A percentile compares a stretch with the other conserved stretches of the same genome.
Conservation (phyloP, 2,113 vertebrate genomes). For the Bombycilla garrulus region DNA sequence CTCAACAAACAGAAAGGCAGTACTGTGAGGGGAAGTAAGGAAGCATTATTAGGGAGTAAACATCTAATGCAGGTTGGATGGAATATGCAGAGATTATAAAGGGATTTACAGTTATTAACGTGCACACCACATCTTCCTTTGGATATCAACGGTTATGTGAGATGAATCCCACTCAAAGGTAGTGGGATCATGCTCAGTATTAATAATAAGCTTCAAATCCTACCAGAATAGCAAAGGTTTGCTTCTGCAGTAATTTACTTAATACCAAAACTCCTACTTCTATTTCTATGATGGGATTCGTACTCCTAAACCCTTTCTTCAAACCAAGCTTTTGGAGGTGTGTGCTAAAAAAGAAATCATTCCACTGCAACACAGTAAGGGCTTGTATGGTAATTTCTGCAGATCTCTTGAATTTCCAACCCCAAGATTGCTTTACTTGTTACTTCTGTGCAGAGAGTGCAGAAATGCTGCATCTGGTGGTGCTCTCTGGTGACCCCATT, state of each 20-base stretch:
- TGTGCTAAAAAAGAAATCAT: neutral
- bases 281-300: neutral
- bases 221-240: neutral
- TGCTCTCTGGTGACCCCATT: neutral
- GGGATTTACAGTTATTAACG: neutral
- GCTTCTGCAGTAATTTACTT: neutral
- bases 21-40: neutral
- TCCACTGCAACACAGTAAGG: neutral
- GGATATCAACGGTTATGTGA: neutral
- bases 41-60: neutral
- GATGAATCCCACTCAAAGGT: conserved; percentile 25
- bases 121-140: neutral
- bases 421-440: neutral
- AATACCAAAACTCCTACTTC: neutral
- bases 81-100: neutral
- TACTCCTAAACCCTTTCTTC: neutral
- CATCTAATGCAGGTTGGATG: neutral
- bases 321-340: neutral
- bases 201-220: conserved; percentile 22
- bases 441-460: neutral
- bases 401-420: neutral
- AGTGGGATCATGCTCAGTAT: conserved; percentile 15
- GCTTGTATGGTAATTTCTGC: neutral
- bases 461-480: neutral
- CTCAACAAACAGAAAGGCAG: neutral